These are phyloP conservation scores for Ornithoptera alexandrae DNA, from an alignment of 2,888 invertebrate species.

Conservation along the genomic window DNA sequence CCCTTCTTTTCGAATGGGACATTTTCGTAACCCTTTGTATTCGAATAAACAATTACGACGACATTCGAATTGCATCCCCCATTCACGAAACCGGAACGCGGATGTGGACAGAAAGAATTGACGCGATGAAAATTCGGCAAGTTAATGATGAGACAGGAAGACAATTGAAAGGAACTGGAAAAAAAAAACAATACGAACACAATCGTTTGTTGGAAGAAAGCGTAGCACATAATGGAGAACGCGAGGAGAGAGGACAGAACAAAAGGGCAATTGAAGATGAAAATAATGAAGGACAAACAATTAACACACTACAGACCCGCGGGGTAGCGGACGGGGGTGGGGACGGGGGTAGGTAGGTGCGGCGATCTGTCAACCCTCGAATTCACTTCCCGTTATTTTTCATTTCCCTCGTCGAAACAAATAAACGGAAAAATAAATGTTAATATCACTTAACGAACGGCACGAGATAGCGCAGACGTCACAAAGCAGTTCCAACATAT, in stretches of 20 bases:
- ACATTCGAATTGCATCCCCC: conserved; percentile 33
- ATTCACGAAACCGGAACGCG: conserved; percentile 34
- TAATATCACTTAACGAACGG: not conserved
- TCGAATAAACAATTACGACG: conserved; percentile 22
- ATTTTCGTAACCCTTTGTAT: not conserved
- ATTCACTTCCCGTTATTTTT: conserved; percentile 23
- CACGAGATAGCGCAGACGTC: no score
- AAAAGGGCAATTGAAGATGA: conserved; percentile 79
- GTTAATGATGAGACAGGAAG: conserved; percentile 75
- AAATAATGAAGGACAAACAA: conserved; percentile 79
- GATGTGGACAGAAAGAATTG: conserved; percentile 42
- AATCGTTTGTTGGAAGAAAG: conserved; percentile 70
- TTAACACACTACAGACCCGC: conserved; percentile 54
- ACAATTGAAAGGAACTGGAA: conserved; percentile 59
- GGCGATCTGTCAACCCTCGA: conserved; percentile 34
- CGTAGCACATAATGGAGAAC: conserved; percentile 67
- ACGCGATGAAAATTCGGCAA: conserved; percentile 47
- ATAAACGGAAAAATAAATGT: not conserved
- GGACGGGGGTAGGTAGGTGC: not conserved
- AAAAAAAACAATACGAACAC: conserved; percentile 64
- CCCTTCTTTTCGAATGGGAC: no score
- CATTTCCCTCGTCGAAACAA: not conserved
- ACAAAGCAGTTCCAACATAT: no score
- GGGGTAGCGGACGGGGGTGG: no score
- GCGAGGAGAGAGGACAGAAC: conserved; percentile 67